phyloP scores from a whole-genome alignment of 1,140 invertebrate genomes.

The Stegodyphus mimosarum region DNA sequence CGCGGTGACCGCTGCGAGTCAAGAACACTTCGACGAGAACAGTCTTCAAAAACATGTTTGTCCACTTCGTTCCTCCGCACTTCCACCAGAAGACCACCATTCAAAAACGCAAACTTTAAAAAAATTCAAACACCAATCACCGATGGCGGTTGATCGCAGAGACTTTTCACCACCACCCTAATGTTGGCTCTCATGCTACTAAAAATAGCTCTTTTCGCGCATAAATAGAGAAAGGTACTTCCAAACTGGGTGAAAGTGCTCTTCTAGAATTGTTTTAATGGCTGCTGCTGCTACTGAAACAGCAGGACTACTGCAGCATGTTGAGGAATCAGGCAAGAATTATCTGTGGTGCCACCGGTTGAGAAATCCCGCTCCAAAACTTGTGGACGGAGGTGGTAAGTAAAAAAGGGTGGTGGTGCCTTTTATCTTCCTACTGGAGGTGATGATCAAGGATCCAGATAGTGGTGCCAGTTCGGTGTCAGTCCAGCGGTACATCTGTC shows the following conservation, averaged over 20 bases:
- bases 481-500: slow-evolving; percentile 12
- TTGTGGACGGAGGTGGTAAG: slow-evolving; percentile 13
- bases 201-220: slow-evolving; percentile 44
- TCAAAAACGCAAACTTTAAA: not conserved
- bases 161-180: not conserved
- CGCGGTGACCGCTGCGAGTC: slow-evolving; percentile 8
- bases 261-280: slow-evolving; percentile 43
- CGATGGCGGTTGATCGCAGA: not conserved
- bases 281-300: slow-evolving; percentile 14
- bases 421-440: not conserved
- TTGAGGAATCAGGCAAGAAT: no score
- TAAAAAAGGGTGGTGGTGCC: not conserved
- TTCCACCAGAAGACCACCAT: not conserved
- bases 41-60: slow-evolving; percentile 11
- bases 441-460: not conserved
- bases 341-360: not conserved
- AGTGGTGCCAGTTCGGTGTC: not conserved
- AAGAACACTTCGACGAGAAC: not conserved
- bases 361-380: not conserved
- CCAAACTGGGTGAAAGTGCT: slow-evolving; percentile 40
- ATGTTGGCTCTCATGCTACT: slow-evolving; percentile 5
- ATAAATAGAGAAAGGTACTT: slow-evolving; percentile 36
- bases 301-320: slow-evolving; percentile 10
- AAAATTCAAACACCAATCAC: not conserved
- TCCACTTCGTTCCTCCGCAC: not conserved